Conservation (phyloP, 1,140 invertebrate genomes). For the Drosophila nikananu region DNA sequence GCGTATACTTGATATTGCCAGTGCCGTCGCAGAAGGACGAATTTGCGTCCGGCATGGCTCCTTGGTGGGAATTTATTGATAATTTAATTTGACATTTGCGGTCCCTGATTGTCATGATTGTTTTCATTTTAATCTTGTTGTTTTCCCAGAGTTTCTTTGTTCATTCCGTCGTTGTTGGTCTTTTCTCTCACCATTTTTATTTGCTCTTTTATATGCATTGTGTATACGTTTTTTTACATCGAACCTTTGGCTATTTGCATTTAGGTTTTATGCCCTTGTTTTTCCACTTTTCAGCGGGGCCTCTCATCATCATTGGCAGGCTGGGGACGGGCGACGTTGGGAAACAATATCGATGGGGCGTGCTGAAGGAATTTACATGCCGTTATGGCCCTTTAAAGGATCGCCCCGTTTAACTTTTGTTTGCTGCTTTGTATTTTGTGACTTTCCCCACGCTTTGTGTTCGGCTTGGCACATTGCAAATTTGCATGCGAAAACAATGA, state of each 20-base stretch:
- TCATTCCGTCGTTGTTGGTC: conserved; percentile 26
- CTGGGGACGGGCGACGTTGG: conserved; percentile 10
- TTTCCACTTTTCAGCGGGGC: conserved; percentile 29
- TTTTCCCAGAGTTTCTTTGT: conserved; percentile 44
- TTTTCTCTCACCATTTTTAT: conserved; percentile 36
- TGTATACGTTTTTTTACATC: conserved; percentile 49
- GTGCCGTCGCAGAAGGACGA: conserved; percentile 50
- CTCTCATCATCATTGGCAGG: conserved; percentile 24
- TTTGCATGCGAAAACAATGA: conserved; percentile 79
- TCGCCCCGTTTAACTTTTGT: conserved; percentile 66
- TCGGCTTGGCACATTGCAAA: conserved; percentile 57
- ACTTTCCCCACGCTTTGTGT: conserved; percentile 68
- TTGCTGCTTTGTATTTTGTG: conserved; percentile 45
- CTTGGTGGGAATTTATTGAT: conserved; percentile 79
- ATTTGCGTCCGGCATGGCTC: conserved; percentile 67
- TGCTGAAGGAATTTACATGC: conserved; percentile 56
- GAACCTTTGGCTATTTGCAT: conserved; percentile 73
- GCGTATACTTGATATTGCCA: conserved; percentile 76
- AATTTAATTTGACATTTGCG: conserved; percentile 85
- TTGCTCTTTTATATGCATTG: conserved; percentile 36
- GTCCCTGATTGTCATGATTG: conserved; percentile 84
- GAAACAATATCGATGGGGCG: conserved; percentile 73
- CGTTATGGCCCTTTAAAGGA: conserved; percentile 70
- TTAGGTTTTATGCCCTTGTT: conserved; percentile 76
- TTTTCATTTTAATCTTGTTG: conserved; percentile 84